Base-by-base conservation (phyloP, 2,888 invertebrate genomes). In the Maniola hyperantus region DNA sequence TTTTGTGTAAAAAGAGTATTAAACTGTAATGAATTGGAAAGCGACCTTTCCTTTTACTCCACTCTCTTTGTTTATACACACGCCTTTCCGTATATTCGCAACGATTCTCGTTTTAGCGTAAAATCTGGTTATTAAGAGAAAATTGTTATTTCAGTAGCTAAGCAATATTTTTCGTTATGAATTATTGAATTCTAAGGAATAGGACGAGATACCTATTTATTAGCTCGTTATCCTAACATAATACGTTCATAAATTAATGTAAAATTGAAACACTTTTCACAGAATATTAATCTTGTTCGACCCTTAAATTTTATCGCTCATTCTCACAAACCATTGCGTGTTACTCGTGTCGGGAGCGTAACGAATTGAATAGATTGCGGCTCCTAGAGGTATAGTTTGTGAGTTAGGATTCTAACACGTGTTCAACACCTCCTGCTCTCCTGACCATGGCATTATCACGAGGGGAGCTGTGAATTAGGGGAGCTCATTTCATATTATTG, bases 401-500 rank as follows among this genome's bases (percentile, higher is more conserved):
- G 77, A 79, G 84, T 81, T 79, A 81, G 84, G 84, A 85, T 84
- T 81, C 78, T 79, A 89, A 88, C 91, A 91, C 91, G 91, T 91
- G 91, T 89, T 89, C 87, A 76, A 84, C 87, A 85, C 85, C 84
- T 84, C 80, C 77, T 77, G 80, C 81, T 80, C 81, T 79, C 79
- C 80, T 82, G 85, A 79, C 83, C 83, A 76, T 78, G 73, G 69
- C 51, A 61, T 48, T 50, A 57, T 63, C 67, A 70, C 74, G 82
- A 84, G 84, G 84, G 75, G 77, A 68, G 59, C 67, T 70, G 74
- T 76, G 79, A 76, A 62, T 62, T 62, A 42, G 78, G 82, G 85
- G 80, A 83, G 79, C 75, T 76, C 82, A 79, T 87, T 84, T 82
- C 82, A 77, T 79, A 79, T 84, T 87, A 89, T 88, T 80, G 83